Conservation (phyloP, 2,113 vertebrate species). For the Coracopsis vasa region DNA sequence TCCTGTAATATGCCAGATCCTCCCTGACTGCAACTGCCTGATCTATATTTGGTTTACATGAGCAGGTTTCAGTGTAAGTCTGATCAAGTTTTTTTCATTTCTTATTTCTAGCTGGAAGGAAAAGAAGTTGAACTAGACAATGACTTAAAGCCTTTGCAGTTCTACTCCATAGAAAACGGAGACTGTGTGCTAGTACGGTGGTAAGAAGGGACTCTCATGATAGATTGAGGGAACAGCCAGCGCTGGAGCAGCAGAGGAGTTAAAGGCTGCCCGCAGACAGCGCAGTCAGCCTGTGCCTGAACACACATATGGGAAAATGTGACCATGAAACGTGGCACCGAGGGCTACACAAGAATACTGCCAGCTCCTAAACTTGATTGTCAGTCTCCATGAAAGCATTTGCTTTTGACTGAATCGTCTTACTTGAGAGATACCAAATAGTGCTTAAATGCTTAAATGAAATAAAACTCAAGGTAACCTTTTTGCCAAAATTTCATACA, state of each 20-base stretch:
- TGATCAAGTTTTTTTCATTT: neutral
- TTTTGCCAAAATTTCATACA: neutral
- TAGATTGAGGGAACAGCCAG: neutral
- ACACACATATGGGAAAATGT: neutral
- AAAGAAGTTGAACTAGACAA: slow-evolving; percentile 88
- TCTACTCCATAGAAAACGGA: slow-evolving; percentile 90
- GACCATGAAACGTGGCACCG: neutral
- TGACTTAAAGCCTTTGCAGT: slow-evolving; percentile 89
- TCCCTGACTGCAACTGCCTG: neutral
- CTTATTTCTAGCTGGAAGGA: slow-evolving; percentile 77
- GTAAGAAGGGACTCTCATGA: slow-evolving; percentile 52
- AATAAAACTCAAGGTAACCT: slow-evolving; percentile 11
- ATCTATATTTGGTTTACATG: neutral
- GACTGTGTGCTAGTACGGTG: slow-evolving; percentile 90
- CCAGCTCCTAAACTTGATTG: neutral
- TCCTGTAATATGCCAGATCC: neutral
- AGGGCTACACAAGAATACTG: neutral
- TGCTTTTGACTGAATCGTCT: neutral
- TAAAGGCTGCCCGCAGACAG: neutral
- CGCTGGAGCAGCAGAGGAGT: neutral
- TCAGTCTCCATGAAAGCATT: neutral
- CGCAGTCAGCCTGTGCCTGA: neutral
- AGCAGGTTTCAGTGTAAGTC: neutral
- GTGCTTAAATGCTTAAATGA: neutral
- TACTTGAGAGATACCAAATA: neutral